Conservation (phyloP, 2,113 vertebrate genomes). For the Rhinichthys klamathensis region DNA sequence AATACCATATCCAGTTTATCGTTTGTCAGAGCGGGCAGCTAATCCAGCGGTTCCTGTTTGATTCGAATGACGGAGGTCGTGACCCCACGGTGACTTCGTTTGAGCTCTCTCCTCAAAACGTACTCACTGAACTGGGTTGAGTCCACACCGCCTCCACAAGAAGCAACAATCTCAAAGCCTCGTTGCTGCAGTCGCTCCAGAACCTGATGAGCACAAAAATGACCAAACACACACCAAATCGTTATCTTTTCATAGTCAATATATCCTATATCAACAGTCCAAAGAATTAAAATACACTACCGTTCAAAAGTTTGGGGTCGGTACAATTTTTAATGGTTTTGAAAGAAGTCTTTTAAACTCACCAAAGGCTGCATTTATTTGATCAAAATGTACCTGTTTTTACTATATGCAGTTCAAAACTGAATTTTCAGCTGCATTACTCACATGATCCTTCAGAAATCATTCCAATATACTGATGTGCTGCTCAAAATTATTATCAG, state of each 20-base stretch:
- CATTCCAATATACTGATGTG: neutral
- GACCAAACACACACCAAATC: conserved; percentile 39
- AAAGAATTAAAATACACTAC: neutral
- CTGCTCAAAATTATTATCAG: neutral
- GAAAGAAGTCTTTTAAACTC: neutral
- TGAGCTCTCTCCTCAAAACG: conserved; percentile 85
- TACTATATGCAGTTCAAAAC: neutral
- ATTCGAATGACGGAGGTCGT: conserved; percentile 82
- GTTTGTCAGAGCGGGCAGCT: conserved; percentile 56
- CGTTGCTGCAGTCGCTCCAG: conserved; percentile 90
- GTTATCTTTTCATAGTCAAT: neutral
- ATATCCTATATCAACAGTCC: neutral
- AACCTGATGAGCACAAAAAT: conserved; percentile 78
- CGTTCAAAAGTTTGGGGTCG: neutral
- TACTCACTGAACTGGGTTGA: conserved; percentile 97
- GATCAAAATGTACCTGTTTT: neutral
- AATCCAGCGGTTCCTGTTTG: conserved; percentile 92
- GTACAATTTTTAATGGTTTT: neutral
- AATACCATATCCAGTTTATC: conserved; percentile 20
- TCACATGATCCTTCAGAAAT: neutral
- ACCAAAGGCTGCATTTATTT: neutral
- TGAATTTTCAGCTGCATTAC: neutral
- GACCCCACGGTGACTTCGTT: conserved; percentile 75
- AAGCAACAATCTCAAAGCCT: conserved; percentile 91
- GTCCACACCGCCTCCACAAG: conserved; percentile 93